Evolutionary conservation across 2,113 vertebrate species (phyloP), one percentile per base, ranked within the genome.

Genomic region (Gnathonemus echidnorhynchus): DNA sequence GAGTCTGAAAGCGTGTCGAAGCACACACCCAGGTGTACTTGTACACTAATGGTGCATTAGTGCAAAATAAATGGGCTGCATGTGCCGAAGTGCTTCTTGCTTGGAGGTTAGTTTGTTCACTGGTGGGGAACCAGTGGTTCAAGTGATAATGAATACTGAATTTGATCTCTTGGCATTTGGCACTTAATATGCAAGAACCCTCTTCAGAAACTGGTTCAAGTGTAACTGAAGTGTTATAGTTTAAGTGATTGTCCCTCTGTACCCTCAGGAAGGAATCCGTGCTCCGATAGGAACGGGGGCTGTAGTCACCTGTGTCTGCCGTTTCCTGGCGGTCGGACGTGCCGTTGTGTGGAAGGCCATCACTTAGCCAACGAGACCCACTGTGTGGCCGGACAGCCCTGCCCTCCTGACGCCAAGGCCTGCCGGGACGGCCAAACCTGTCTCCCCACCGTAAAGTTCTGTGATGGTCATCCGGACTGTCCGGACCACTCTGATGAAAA

Each of bases 261-360:
- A 3, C 91, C 48, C 6, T 0, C 90, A 99, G 98, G 97, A 35
- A 95, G 93, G 13, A 97, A 97, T 0, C 87, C 88, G 48, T 99
- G 98, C 85, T 91, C 94, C 0, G 92, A 94, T 91, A 95, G 92
- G 86, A 97, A 98, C 0, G 98, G 97, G 2, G 95, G 96, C 86
- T 98, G 98, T 77, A 93, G 94, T 90, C 97, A 98, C 70, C 93
- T 99, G 52, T 99, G 98, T 92, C 94, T 99, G 6, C 94, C 97
- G 11, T 95, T 95, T 17, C 96, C 96, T 0, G 42, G 91, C 2
- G 96, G 98, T 3, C 93, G 91, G 89, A 97, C 93, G 11, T 98
- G 98, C 91, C 94, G 17, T 50, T 99, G 98, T 89, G 92, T 95
- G 19, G 86, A 93, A 0, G 96, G 95, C 17, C 95, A 97, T 89